A percentile compares a stretch with the other conserved stretches of the same genome.
Conservation (phyloP, 2,888 invertebrate species). For the Crossocerus cetratus region DNA sequence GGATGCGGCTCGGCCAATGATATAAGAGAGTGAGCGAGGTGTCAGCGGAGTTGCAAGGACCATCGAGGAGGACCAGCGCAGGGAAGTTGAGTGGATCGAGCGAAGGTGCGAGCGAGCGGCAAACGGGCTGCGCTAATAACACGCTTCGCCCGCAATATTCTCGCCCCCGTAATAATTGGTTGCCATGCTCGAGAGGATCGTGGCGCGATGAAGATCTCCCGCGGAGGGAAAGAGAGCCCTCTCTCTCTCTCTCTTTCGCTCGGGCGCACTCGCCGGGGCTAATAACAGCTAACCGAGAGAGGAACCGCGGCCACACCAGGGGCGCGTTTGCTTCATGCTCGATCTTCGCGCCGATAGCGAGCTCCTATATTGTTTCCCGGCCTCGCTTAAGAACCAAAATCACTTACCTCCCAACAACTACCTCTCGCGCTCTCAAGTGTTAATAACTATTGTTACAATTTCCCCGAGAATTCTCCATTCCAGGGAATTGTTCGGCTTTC, state of each 20-base stretch:
- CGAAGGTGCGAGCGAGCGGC: slow-evolving; percentile 44
- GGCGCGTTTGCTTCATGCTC: slow-evolving; percentile 24
- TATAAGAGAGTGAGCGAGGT: background rate
- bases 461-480: background rate
- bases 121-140: slow-evolving; percentile 56
- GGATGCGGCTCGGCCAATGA: too few relatives aligned
- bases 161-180: slow-evolving; percentile 64
- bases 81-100: slow-evolving; percentile 42
- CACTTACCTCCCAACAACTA: too few relatives aligned
- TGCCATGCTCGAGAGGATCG: slow-evolving; percentile 49
- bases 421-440: too few relatives aligned
- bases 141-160: slow-evolving; percentile 53
- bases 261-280: slow-evolving; percentile 41
- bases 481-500: too few relatives aligned
- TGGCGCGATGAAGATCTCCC: slow-evolving; percentile 57
- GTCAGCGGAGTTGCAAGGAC: slow-evolving; percentile 32
- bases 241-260: slow-evolving; percentile 39
- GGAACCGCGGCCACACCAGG: slow-evolving; percentile 37
- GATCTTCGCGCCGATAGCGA: background rate
- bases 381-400: background rate
- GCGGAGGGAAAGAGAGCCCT: background rate
- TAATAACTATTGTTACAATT: background rate
- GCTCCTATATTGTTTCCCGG: background rate
- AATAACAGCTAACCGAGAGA: slow-evolving; percentile 43
- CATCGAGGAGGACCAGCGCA: slow-evolving; percentile 50